Evolutionary conservation across 2,113 vertebrate genomes (phyloP), one percentile per base, ranked within the genome.

Genomic region (Pluvianellus socialis): DNA sequence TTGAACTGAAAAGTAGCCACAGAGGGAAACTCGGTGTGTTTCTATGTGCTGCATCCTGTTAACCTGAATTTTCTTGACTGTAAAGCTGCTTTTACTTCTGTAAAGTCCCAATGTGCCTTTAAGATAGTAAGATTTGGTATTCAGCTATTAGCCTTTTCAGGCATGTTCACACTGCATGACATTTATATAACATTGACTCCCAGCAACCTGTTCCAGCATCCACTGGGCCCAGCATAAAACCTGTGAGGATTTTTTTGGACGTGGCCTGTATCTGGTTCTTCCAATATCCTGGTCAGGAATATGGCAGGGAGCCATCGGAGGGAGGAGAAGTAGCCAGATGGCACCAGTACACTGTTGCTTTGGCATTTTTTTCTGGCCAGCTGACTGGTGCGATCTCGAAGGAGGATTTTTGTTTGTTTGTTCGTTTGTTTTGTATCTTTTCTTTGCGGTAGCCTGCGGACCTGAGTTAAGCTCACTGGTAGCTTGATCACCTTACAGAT

Each of bases 351-450:
- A 79, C 91, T 97, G 84, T 97, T 95, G 92, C 91, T 96, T 97
- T 97, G 97, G 89, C 95, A 97, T 95, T 96, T 97, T 95, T 97
- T 96, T 96, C 94, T 96, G 94, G 92, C 89, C 86, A 94, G 94
- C 74, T 94, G 89, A 96, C 96, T 96, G 91, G 81, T 11, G 2
- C 1, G 1, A 82, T 94, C 94, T 95, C 92, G 55, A 67, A 91
- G 91, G 97, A 92, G 79, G 81, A 86, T 93, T 96, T 96, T 88
- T 94, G 76, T 96, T 96, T 96, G 94, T 94, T 95, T 92, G 88
- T 94, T 96, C 49, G 4, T 87, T 92, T 96, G 77, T 94, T 92
- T 91, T 95, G 83, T 75, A 27, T 85, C 73, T 87, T 95, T 95
- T 92, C 87, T 94, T 91, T 59, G 62, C 89, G 81, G 91, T 90